Base-by-base conservation (phyloP, 1,140 invertebrate species). In the Drosophila equinoxialis region DNA sequence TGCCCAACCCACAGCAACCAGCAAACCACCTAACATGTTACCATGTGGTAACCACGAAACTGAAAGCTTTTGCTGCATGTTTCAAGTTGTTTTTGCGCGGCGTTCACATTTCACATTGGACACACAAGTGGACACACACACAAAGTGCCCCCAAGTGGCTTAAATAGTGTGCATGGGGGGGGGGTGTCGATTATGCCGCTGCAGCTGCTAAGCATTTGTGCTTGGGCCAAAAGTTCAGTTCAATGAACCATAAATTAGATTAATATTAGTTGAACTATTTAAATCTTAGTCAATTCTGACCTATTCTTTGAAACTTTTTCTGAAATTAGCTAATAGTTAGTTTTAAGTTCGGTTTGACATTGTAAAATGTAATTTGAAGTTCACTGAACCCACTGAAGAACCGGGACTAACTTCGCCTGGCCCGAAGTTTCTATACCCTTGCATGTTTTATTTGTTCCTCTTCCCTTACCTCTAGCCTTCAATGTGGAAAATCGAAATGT, bases 11-110 rank as follows among this genome's bases (percentile, higher is more conserved):
- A 48, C 23, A 23, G 20, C 26, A 26, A 37, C 7, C 35, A 37
- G 8, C 35, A 37, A 37, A 37, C 26, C 61, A 62, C 14, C 17
- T 23, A 68, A 68, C 45, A 69, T 69, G 60, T 60, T 68, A 42
- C 17, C 45, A 51, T 51, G 17, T 51, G 45, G 17, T 23, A 51
- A 51, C 45, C 37, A 39, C 10, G 10, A 58, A 51, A 35, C 33
- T 26, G 39, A 59, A 71, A 65, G 55, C 33, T 60, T 65, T 65
- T 63, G 54, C 33, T 37, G 26, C 41, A 42, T 5, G 23, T 23
- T 41, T 62, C 17, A 51, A 61, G 48, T 63, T 66, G 54, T 65
- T 63, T 39, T n/a, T 39, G 35, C 17, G 11, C 45, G 45, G 45
- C 45, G 41, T 42, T 41, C n/a, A 30, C 37, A 51, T 51, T 45